Conservation (phyloP, 2,797 vertebrate species). For the Premnoplex brunnescens region DNA sequence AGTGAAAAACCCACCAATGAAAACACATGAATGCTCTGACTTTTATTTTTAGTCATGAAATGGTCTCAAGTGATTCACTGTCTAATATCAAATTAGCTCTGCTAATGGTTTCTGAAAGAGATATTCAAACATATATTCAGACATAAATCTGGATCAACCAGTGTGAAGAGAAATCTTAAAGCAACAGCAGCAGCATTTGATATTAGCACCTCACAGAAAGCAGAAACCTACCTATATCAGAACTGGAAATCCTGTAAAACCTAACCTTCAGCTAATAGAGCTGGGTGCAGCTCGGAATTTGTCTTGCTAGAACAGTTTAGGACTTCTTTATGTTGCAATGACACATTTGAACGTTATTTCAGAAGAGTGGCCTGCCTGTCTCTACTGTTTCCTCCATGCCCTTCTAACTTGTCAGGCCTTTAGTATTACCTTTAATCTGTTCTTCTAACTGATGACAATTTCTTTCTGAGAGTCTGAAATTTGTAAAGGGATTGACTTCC, state of each 20-base stretch:
- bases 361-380: not conserved
- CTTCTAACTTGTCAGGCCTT: not conserved
- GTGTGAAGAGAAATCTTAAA: not conserved
- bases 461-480: not conserved
- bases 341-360: not conserved
- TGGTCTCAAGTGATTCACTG: not conserved
- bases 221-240: not conserved
- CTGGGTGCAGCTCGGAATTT: not conserved
- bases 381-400: not conserved
- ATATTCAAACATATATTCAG: constrained; percentile 40
- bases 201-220: not conserved
- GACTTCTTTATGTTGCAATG: not conserved
- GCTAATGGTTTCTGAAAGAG: constrained; percentile 39
- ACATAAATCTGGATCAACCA: not conserved
- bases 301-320: not conserved
- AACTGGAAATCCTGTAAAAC: not conserved
- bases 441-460: not conserved
- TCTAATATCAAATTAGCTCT: constrained; percentile 29
- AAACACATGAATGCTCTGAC: not conserved
- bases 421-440: not conserved
- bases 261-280: not conserved
- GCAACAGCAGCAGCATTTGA: not conserved
- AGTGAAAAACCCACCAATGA: not conserved
- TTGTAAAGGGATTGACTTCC: not conserved
- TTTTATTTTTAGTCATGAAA: constrained; percentile 28